phyloP scores from a whole-genome alignment of 2,113 vertebrate species.

The Struthidea cinerea region DNA sequence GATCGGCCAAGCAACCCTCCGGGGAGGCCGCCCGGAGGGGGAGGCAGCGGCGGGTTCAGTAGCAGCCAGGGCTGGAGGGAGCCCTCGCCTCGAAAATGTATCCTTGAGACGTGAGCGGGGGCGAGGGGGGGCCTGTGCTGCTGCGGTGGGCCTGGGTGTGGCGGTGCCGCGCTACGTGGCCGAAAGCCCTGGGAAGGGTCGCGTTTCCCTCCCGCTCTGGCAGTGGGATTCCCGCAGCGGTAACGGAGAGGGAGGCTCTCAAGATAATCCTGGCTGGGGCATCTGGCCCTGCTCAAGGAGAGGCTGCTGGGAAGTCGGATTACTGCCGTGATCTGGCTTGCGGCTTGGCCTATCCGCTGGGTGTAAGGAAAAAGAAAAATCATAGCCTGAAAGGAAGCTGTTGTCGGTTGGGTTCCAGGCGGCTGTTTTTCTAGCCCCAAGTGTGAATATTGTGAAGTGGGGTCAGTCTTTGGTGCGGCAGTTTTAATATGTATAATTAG shows the following conservation, averaged over 20 bases:
- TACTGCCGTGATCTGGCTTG: not conserved
- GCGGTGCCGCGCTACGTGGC: not conserved
- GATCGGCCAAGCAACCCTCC: conserved; percentile 67
- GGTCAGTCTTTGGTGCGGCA: not conserved
- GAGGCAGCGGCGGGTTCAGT: conserved; percentile 60
- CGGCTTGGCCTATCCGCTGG: not conserved
- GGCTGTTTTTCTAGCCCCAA: not conserved
- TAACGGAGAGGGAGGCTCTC: not conserved
- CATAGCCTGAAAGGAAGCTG: not conserved
- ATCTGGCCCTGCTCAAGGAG: not conserved
- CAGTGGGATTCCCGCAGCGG: rapidly evolving
- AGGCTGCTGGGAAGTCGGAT: not conserved
- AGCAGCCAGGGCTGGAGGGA: conserved; percentile 75
- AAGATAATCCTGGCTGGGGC: not conserved
- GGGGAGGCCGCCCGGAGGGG: conserved; percentile 65
- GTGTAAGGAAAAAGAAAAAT: not conserved
- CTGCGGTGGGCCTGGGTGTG: not conserved
- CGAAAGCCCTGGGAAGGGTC: not conserved
- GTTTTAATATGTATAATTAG: not conserved
- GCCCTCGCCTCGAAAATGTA: conserved; percentile 87
- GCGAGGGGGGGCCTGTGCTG: not conserved
- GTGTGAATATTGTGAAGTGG: not conserved
- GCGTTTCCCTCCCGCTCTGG: not conserved
- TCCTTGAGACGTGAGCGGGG: conserved; percentile 74
- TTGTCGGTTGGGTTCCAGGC: not conserved